These are phyloP conservation scores for Drosophila mayaguana DNA, from an alignment of 2,888 invertebrate species.

Conservation along the genomic window DNA sequence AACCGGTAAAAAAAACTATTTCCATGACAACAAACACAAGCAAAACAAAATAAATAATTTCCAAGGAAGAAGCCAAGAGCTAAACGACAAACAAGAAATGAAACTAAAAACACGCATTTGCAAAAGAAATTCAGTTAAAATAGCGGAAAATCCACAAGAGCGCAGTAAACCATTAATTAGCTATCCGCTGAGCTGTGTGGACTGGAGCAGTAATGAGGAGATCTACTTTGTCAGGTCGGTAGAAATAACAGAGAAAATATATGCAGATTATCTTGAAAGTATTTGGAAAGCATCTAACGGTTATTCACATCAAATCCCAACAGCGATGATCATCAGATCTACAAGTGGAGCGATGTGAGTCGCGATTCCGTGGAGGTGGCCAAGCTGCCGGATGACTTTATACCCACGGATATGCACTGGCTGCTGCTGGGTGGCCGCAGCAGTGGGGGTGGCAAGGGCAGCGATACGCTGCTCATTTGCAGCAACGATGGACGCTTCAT, in stretches of 20 bases:
- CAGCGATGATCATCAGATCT: slow-evolving; percentile 96
- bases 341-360: slow-evolving; percentile 94
- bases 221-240: slow-evolving; percentile 94
- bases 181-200: slow-evolving; percentile 94
- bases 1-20: slow-evolving; percentile 13
- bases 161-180: slow-evolving; percentile 67
- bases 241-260: background rate
- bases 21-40: slow-evolving; percentile 48
- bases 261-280: background rate
- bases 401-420: slow-evolving; percentile 96
- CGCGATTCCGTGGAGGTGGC: slow-evolving; percentile 91
- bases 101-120: slow-evolving; percentile 92
- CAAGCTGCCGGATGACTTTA: slow-evolving; percentile 93
- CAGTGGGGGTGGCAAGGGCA: slow-evolving; percentile 84
- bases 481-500: slow-evolving; percentile 96
- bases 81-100: slow-evolving; percentile 87
- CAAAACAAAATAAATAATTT: background rate
- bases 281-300: background rate
- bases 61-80: background rate
- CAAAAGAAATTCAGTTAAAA: slow-evolving; percentile 88
- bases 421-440: slow-evolving; percentile 86
- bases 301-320: background rate
- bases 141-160: slow-evolving; percentile 39
- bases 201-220: slow-evolving; percentile 97
- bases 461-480: slow-evolving; percentile 93